Evolutionary conservation across 2,888 invertebrate genomes (phyloP).

Genomic region (Elegia similella): DNA sequence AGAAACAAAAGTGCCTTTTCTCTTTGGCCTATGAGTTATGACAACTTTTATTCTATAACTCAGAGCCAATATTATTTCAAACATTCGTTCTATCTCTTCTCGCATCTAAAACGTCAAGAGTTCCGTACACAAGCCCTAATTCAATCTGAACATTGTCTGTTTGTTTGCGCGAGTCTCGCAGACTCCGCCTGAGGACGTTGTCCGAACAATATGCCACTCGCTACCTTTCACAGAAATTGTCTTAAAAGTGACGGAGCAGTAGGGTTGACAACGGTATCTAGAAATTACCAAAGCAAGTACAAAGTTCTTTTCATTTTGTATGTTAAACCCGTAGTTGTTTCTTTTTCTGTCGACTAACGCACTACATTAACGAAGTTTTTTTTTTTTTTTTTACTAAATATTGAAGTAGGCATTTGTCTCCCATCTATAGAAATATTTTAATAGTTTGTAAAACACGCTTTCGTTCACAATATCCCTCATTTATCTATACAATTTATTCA

Average conservation of each 20-base stretch:
- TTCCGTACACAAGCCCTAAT: constrained; percentile 8
- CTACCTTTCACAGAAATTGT: constrained; percentile 34
- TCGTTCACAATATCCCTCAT: no score
- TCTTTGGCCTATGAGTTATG: no score
- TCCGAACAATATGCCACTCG: constrained; percentile 22
- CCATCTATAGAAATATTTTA: no score
- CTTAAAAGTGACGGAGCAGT: constrained; percentile 21
- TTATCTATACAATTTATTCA: no score
- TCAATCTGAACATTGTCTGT: constrained; percentile 11
- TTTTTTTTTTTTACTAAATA: no score
- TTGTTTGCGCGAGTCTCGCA: constrained; percentile 3
- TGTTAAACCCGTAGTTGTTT: no score
- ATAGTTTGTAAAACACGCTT: no score
- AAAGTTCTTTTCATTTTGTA: no score
- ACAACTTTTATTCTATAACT: not conserved
- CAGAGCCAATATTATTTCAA: not conserved
- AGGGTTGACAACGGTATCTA: not conserved
- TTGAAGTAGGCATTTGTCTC: no score
- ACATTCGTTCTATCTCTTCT: not conserved
- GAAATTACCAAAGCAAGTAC: not conserved
- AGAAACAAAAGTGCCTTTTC: no score
- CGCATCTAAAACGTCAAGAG: not conserved
- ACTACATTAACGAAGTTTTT: no score
- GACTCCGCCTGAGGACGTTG: constrained; percentile 4
- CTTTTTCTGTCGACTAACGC: no score